phyloP scores from a whole-genome alignment of 2,888 invertebrate species.

The Creontiades dilutus region DNA sequence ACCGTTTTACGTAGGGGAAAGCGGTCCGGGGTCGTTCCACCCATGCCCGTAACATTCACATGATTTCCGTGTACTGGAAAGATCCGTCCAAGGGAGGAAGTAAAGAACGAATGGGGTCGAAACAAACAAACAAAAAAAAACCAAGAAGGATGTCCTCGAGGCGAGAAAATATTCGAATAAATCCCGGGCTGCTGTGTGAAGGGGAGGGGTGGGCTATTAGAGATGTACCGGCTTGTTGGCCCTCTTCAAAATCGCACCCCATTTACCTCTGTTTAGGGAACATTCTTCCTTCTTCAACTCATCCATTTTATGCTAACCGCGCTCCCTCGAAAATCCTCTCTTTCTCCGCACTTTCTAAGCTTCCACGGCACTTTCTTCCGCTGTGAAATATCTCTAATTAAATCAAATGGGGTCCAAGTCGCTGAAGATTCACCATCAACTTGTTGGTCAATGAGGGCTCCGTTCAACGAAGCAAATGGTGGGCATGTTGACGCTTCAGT shows the following conservation, averaged over 20 bases:
- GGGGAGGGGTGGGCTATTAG: slow-evolving; percentile 2
- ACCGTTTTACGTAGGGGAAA: too few relatives aligned
- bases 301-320: slow-evolving; percentile 34
- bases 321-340: not conserved
- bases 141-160: not conserved
- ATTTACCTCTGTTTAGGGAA: slow-evolving; percentile 48
- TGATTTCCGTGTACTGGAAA: not conserved
- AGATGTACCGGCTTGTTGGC: slow-evolving; percentile 44
- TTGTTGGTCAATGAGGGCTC: too few relatives aligned
- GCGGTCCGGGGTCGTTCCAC: too few relatives aligned
- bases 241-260: slow-evolving; percentile 38
- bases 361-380: not conserved
- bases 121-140: not conserved
- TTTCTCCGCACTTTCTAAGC: not conserved
- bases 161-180: slow-evolving; percentile 52
- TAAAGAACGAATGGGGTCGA: not conserved
- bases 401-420: not conserved
- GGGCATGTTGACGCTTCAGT: too few relatives aligned
- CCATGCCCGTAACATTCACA: too few relatives aligned
- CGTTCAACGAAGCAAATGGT: too few relatives aligned
- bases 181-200: not conserved
- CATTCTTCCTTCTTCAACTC: slow-evolving; percentile 45
- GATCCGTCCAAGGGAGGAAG: not conserved
- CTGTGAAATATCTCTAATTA: slow-evolving; percentile 13
- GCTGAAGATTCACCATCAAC: not conserved